Evolutionary conservation across 2,888 invertebrate species (phyloP).

Genomic region (Prosapia bicincta): DNA sequence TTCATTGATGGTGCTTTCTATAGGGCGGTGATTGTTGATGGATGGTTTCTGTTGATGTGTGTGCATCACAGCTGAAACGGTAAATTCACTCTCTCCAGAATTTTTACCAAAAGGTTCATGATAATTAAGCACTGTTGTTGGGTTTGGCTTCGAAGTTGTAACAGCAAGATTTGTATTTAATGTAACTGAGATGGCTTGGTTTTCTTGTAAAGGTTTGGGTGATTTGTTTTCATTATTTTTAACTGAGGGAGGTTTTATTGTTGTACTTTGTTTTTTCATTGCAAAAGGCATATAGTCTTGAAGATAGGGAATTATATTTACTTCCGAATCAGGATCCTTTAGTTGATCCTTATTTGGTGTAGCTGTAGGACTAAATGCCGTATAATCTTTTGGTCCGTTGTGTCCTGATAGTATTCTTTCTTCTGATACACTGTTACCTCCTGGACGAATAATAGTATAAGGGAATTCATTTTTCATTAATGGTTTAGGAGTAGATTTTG

Average conservation of each 20-base stretch:
- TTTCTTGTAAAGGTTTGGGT: constrained; percentile 10
- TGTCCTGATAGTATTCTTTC: constrained; percentile 32
- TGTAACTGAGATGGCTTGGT: constrained; percentile 37
- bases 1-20: constrained; percentile 43
- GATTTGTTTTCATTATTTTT: constrained; percentile 21
- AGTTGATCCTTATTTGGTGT: constrained; percentile 33
- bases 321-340: constrained; percentile 42
- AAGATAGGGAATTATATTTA: constrained; percentile 49
- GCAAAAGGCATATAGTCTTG: constrained; percentile 49
- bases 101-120: constrained; percentile 11
- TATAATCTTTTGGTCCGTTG: constrained; percentile 36
- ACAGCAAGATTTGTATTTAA: constrained; percentile 32
- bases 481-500: constrained; percentile 43
- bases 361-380: constrained; percentile 38
- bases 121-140: constrained; percentile 6
- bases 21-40: constrained; percentile 27
- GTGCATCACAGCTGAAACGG: constrained; percentile 48
- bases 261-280: constrained; percentile 41
- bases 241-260: constrained; percentile 27
- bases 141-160: constrained; percentile 23
- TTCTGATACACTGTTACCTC: constrained; percentile 47
- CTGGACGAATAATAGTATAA: constrained; percentile 60
- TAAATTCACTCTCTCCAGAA: constrained; percentile 44
- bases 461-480: constrained; percentile 58
- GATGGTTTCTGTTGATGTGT: constrained; percentile 40